Percentiles rank a stretch among this genome's conserved stretches.
These are phyloP conservation scores for Urocitellus parryii DNA, from an alignment of 2,113 vertebrate genomes.

Conservation along the genomic window DNA sequence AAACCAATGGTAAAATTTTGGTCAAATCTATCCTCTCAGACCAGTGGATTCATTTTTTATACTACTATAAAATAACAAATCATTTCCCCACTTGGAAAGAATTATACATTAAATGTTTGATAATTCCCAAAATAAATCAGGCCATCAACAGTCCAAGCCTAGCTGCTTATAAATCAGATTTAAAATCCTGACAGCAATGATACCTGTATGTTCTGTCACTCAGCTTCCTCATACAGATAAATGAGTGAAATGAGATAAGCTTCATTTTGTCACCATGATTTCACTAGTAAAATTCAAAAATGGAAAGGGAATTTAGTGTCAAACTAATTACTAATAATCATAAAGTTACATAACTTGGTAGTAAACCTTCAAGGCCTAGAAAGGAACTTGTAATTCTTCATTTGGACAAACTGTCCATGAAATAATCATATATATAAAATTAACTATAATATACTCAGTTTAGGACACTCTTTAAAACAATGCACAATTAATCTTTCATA, in stretches of 20 bases:
- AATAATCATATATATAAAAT: not conserved
- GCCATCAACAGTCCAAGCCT: slow-evolving; percentile 17
- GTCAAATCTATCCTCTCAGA: not conserved
- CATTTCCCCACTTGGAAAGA: slow-evolving; percentile 33
- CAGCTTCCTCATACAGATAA: not conserved
- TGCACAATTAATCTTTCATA: slow-evolving; percentile 15
- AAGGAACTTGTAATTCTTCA: not conserved
- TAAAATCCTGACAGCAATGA: not conserved
- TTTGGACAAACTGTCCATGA: not conserved
- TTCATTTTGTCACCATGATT: slow-evolving; percentile 22
- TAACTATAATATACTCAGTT: not conserved
- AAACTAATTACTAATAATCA: slow-evolving; percentile 38
- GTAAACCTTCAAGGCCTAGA: not conserved
- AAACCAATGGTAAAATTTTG: slow-evolving; percentile 36
- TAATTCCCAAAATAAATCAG: slow-evolving; percentile 51
- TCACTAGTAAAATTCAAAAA: slow-evolving; percentile 15
- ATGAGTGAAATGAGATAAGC: slow-evolving; percentile 34
- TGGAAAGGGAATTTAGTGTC: not conserved
- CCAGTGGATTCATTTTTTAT: not conserved
- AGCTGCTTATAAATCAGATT: not conserved
- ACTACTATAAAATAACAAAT: slow-evolving; percentile 22
- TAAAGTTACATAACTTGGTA: slow-evolving; percentile 19
- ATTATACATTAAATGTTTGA: not conserved
- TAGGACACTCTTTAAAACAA: slow-evolving; percentile 16
- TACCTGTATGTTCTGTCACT: not conserved